These are phyloP conservation scores for Drosophila persimilis DNA, from an alignment of 1,140 invertebrate species.

Conservation along the genomic window DNA sequence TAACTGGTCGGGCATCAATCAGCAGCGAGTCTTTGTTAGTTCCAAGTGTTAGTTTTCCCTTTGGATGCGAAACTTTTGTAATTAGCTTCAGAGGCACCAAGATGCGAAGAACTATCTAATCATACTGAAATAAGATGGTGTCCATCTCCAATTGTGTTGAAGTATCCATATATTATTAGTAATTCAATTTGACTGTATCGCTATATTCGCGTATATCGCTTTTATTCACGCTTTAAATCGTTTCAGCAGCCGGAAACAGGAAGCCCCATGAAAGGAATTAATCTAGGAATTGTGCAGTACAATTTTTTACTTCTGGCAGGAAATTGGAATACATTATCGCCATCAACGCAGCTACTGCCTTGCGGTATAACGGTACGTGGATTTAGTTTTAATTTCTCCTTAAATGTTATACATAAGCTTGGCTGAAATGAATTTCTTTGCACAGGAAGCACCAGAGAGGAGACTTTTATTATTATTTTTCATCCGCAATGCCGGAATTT, in stretches of 20 bases:
- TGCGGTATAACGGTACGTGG: neutral
- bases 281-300: conserved; percentile 14
- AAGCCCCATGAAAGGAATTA: conserved; percentile 21
- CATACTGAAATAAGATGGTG: conserved; percentile 23
- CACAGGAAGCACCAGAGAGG: too few species aligned
- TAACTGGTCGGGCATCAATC: conserved; percentile 13
- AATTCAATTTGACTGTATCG: conserved; percentile 16
- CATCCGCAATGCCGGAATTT: neutral
- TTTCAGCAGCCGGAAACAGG: conserved; percentile 43
- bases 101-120: too few species aligned
- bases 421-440: too few species aligned
- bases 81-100: too few species aligned
- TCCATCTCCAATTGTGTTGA: neutral
- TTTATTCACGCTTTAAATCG: conserved; percentile 9
- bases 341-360: conserved; percentile 1
- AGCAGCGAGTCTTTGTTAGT: conserved; percentile 17
- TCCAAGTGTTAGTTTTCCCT: neutral
- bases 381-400: too few species aligned
- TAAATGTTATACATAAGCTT: too few species aligned
- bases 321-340: conserved; percentile 8
- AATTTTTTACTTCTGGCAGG: conserved; percentile 9
- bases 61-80: too few species aligned
- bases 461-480: neutral
- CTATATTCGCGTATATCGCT: too few species aligned
- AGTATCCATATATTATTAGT: conserved; percentile 29